Base-by-base conservation (phyloP, 2,113 vertebrate genomes). In the Vimba vimba region DNA sequence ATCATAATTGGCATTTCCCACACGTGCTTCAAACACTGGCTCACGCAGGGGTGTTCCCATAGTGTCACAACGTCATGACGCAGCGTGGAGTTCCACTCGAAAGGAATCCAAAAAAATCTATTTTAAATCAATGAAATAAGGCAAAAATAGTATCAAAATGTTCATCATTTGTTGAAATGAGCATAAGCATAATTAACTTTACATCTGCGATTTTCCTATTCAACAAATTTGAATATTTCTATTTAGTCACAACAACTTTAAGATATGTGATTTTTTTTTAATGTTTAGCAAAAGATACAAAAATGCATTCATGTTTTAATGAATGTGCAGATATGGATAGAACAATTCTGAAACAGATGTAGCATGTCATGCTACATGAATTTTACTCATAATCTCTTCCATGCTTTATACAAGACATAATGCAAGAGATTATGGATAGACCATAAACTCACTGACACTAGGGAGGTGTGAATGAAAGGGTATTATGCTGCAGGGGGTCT, bases 301-400 rank as follows among this genome's bases (percentile, higher is more conserved):
- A 60, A 73, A 43, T 13, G 36, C 36, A 80, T 55, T 39, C 57
- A 82, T 87, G 71, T 74, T 84, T 84, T 84, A 78, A 59, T 86
- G 84, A 86, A 86, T 79, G 17, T 79, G 76, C 55, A 43, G 17
- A 64, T 57, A 57, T 80, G 59, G 39, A 75, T 59, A 84, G 30
- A 47, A 21, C 27, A 55, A 73, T 62, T 30, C 55, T 55, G 79
- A 84, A 86, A 64, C 25, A 84, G 86, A 75, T 75, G 60, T 82
- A 69, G 57, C 75, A 84, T 17, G 77, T 87, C 77, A 87, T 52
- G 86, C 82, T 64, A 87, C 86, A 87, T 79, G 57, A 52, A 71
- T 85, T 87, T 75, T 75, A 76, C 73, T 59, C 82, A 84, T 87
- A 85, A 85, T 88, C 87, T 84, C 39, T 69, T 82, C 50, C 64